These are phyloP conservation scores for Stichodactyla helianthus DNA, from an alignment of 64 coral and sea anemone genomes.

Conservation along the genomic window DNA sequence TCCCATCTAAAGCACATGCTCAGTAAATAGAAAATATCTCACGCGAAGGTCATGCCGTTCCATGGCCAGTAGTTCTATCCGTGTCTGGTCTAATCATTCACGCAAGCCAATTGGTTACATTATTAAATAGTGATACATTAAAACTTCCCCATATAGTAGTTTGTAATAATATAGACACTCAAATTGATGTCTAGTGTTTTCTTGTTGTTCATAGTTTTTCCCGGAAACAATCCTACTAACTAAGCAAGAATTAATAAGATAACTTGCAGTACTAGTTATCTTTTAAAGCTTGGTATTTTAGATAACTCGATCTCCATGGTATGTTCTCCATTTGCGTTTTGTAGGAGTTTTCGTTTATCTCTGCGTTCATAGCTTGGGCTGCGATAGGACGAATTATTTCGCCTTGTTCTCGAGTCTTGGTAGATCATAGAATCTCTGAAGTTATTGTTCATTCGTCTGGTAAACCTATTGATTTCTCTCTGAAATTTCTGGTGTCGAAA, in stretches of 20 bases:
- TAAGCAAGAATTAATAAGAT: too few species aligned
- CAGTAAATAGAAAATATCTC: neutral
- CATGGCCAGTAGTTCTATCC: too few species aligned
- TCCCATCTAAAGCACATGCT: neutral
- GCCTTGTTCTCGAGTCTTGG: neutral
- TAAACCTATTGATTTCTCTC: conserved; percentile 26
- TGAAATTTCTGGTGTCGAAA: conserved; percentile 48
- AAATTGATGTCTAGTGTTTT: too few species aligned
- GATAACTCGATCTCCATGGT: neutral
- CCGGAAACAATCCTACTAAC: too few species aligned
- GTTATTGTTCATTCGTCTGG: neutral
- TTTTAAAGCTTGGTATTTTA: neutral
- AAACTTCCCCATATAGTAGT: too few species aligned
- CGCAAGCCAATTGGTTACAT: too few species aligned
- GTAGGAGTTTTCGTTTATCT: neutral
- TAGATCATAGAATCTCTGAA: conserved; percentile 8
- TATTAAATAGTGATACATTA: too few species aligned
- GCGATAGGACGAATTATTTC: neutral
- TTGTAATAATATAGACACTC: too few species aligned
- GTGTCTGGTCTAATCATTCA: too few species aligned
- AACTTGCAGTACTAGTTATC: neutral
- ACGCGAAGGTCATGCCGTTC: neutral
- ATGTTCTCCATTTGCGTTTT: neutral
- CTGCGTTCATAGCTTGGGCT: neutral
- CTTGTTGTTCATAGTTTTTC: too few species aligned